Conservation (phyloP, 2,888 invertebrate species). For the Dasysyrphus tricinctus region DNA sequence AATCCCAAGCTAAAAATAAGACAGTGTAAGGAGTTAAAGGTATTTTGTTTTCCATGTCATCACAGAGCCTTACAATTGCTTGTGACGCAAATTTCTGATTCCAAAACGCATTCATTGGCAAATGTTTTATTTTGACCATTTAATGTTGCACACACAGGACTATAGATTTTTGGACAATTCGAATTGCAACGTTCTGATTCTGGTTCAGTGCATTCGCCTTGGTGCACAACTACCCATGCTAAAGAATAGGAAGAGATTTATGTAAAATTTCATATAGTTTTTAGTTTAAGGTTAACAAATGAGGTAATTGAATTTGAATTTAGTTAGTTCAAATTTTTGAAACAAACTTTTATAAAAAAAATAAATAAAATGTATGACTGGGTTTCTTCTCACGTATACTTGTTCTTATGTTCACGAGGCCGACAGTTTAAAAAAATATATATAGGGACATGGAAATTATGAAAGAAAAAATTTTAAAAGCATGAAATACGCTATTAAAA, state of each 20-base stretch:
- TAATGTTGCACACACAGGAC: conserved; percentile 63
- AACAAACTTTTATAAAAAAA: too few relatives aligned
- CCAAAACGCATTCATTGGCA: conserved; percentile 54
- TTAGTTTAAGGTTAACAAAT: too few relatives aligned
- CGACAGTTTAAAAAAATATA: too few relatives aligned
- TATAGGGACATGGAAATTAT: too few relatives aligned
- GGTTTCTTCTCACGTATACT: too few relatives aligned
- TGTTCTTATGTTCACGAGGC: too few relatives aligned
- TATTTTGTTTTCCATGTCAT: not conserved
- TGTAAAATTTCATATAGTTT: not conserved
- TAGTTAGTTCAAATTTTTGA: not conserved
- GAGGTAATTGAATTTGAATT: too few relatives aligned
- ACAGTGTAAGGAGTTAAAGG: not conserved
- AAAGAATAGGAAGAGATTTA: not conserved
- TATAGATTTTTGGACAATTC: conserved; percentile 58
- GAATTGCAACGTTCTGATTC: conserved; percentile 32
- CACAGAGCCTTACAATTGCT: conserved; percentile 36
- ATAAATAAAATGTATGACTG: too few relatives aligned
- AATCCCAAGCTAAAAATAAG: conserved; percentile 42
- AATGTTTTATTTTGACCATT: conserved; percentile 56
- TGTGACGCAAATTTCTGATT: conserved; percentile 48
- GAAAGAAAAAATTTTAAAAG: too few relatives aligned
- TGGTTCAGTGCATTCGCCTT: conserved; percentile 42
- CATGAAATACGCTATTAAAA: too few relatives aligned
- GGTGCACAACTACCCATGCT: conserved; percentile 50